A percentile compares a stretch with the other conserved stretches of the same genome.
phyloP scores from a whole-genome alignment of 2,797 vertebrate species.

The Odontamblyopus rebecca region DNA sequence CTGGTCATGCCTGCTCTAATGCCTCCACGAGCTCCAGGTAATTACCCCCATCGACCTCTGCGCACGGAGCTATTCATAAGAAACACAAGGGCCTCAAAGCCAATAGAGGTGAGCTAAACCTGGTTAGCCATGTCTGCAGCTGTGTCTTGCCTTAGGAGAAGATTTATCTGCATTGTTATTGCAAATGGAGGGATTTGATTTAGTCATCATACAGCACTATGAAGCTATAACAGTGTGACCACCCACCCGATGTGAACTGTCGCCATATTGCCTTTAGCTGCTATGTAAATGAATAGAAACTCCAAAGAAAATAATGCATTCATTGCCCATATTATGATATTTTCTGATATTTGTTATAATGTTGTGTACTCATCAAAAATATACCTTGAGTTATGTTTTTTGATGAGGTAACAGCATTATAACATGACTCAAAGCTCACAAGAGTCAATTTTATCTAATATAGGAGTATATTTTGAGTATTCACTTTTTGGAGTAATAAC shows the following conservation, averaged over 20 bases:
- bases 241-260: background rate
- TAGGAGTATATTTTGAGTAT: too few species aligned
- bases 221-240: background rate
- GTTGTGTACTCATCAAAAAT: too few species aligned
- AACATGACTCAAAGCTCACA: too few species aligned
- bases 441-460: too few species aligned
- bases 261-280: too few species aligned
- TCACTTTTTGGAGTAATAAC: too few species aligned
- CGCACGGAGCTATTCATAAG: slow-evolving; percentile 26
- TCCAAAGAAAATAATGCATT: too few species aligned
- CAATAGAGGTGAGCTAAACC: slow-evolving; percentile 46
- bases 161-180: background rate
- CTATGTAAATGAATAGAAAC: too few species aligned
- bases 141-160: background rate
- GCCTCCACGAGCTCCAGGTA: slow-evolving; percentile 33
- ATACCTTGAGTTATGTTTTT: too few species aligned
- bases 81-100: slow-evolving; percentile 25
- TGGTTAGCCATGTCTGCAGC: slow-evolving; percentile 39
- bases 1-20: slow-evolving; percentile 29
- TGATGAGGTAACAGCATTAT: too few species aligned
- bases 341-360: too few species aligned
- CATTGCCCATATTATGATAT: too few species aligned
- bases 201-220: slow-evolving; percentile 25
- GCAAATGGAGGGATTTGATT: slow-evolving; percentile 35
- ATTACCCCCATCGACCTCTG: slow-evolving; percentile 57